Conservation (phyloP, 2,888 invertebrate genomes). For the Agapostemon virescens region DNA sequence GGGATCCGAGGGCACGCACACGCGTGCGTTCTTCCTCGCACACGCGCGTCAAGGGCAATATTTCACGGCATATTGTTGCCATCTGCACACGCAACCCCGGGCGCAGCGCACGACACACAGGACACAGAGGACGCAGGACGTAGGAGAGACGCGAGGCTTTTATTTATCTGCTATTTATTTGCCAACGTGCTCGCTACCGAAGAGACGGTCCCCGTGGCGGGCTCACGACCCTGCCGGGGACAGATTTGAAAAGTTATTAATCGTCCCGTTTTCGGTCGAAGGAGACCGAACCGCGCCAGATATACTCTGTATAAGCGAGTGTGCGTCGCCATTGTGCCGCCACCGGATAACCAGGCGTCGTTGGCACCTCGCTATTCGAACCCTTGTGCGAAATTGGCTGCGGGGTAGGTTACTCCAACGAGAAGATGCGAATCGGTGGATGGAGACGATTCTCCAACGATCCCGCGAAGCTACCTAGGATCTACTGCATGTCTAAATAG, state of each 20-base stretch:
- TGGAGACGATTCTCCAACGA: constrained; percentile 41
- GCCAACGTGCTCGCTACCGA: constrained; percentile 75
- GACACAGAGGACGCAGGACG: constrained; percentile 60
- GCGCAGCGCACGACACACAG: constrained; percentile 60
- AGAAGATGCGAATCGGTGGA: constrained; percentile 63
- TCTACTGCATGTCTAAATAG: too few species aligned
- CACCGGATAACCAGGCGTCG: constrained; percentile 56
- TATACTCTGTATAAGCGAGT: background rate
- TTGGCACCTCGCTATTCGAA: constrained; percentile 50
- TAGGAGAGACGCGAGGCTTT: constrained; percentile 74
- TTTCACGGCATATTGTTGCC: constrained; percentile 80
- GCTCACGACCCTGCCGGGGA: constrained; percentile 74
- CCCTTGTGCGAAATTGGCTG: constrained; percentile 50
- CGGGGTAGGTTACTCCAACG: constrained; percentile 39
- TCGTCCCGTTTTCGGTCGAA: constrained; percentile 73
- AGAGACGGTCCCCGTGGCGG: constrained; percentile 58
- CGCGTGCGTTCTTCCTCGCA: constrained; percentile 27
- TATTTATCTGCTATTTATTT: constrained; percentile 80
- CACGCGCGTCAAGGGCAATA: constrained; percentile 73
- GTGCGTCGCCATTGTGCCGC: constrained; percentile 39
- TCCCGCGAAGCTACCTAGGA: too few species aligned
- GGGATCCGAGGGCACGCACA: constrained; percentile 30
- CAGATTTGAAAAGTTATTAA: constrained; percentile 80
- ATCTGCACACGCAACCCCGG: constrained; percentile 79
- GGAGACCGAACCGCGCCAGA: constrained; percentile 43